phyloP scores from a whole-genome alignment of 2,888 invertebrate genomes.

The Brachyopa scutellaris region DNA sequence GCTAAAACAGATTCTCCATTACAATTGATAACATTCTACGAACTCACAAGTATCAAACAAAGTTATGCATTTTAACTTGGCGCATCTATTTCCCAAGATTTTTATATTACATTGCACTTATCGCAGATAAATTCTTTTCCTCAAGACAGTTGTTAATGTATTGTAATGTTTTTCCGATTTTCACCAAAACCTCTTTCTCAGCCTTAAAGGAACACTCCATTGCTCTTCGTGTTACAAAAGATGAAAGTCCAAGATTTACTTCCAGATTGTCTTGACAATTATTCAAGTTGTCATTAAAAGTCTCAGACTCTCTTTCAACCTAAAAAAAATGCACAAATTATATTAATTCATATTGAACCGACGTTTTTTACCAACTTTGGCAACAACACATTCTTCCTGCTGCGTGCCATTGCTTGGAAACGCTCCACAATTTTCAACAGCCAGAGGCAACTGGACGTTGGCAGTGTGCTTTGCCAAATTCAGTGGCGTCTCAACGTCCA shows the following conservation, averaged over 20 bases:
- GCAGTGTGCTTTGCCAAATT: constrained; percentile 4
- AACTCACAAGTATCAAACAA: not conserved
- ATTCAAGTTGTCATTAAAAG: constrained; percentile 15
- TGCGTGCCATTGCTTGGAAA: not conserved
- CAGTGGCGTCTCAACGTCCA: constrained; percentile 6
- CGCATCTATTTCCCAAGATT: not conserved
- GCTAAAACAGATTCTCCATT: too few relatives aligned
- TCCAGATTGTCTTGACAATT: constrained; percentile 10
- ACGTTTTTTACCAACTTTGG: constrained; percentile 21
- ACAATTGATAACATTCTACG: too few relatives aligned
- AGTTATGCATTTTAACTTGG: not conserved
- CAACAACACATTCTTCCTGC: constrained; percentile 11
- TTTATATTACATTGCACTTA: not conserved
- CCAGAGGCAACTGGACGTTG: constrained; percentile 7
- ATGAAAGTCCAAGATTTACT: not conserved
- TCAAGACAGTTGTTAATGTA: constrained; percentile 11
- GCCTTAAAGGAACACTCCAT: constrained; percentile 32
- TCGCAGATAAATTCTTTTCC: not conserved
- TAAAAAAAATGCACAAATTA: not conserved
- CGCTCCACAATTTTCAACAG: not conserved
- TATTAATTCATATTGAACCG: not conserved
- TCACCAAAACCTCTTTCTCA: constrained; percentile 7
- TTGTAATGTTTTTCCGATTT: constrained; percentile 7
- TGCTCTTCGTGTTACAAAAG: constrained; percentile 8
- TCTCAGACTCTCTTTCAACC: not conserved